These are phyloP conservation scores for Dendronephthya gigantea DNA, from an alignment of 64 coral and sea anemone species.

Conservation along the genomic window DNA sequence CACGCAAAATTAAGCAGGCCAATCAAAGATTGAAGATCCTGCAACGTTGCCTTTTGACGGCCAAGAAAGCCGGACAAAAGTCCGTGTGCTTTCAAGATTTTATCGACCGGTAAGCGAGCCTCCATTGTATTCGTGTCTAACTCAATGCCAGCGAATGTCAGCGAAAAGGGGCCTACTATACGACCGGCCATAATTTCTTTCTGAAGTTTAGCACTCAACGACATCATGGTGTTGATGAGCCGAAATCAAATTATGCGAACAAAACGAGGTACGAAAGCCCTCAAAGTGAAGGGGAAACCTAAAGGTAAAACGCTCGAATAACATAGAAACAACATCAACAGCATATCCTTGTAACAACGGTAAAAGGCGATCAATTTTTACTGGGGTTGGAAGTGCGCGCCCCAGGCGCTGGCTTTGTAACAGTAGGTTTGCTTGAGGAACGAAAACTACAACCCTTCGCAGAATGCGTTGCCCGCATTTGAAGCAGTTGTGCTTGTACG, in stretches of 20 bases:
- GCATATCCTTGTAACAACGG: conserved; percentile 14
- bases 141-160: conserved; percentile 39
- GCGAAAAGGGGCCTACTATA: neutral
- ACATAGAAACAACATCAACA: neutral
- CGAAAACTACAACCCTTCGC: conserved; percentile 5
- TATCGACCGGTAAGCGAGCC: conserved; percentile 18
- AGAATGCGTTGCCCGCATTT: conserved; percentile 20
- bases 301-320: neutral
- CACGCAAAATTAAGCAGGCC: conserved; percentile 52
- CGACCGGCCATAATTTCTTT: conserved; percentile 22
- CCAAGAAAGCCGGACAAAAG: conserved; percentile 16
- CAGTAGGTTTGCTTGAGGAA: neutral
- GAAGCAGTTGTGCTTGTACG: conserved; percentile 28
- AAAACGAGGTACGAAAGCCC: neutral
- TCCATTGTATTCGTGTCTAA: neutral
- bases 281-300: conserved; percentile 38
- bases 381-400: conserved; percentile 11
- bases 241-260: conserved; percentile 7
- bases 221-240: neutral
- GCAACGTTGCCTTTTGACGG: neutral
- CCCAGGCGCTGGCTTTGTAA: neutral
- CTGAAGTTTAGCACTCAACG: conserved; percentile 18
- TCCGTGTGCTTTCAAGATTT: conserved; percentile 11
- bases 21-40: conserved; percentile 25
- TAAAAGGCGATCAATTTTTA: conserved; percentile 1